Evolutionary conservation across 2,888 invertebrate genomes (phyloP).

Genomic region (Hydroisotoma schaefferi): DNA sequence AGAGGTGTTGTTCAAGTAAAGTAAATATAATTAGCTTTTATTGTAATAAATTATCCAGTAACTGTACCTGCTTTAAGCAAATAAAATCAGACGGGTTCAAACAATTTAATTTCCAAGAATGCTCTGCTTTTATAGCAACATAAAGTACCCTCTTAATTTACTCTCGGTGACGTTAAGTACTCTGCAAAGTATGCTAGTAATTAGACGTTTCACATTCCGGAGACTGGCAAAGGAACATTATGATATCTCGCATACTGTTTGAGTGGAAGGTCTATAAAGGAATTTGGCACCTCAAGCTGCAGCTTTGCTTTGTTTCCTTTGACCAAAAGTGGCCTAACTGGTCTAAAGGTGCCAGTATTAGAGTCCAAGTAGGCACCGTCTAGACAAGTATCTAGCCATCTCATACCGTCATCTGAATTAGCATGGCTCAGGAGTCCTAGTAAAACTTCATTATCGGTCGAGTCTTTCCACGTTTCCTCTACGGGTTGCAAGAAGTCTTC

Average conservation of each 20-base stretch:
- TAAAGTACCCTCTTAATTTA: too few relatives aligned
- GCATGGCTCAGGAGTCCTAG: conserved; percentile 23
- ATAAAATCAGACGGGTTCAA: too few relatives aligned
- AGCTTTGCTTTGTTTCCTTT: neutral
- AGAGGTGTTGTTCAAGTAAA: too few relatives aligned
- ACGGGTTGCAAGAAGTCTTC: conserved; percentile 26
- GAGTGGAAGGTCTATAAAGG: neutral
- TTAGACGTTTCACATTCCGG: too few relatives aligned
- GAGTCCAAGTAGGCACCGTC: conserved; percentile 25
- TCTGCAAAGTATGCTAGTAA: too few relatives aligned
- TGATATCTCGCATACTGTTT: neutral
- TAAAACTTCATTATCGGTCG: conserved; percentile 18
- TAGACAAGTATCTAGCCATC: conserved; percentile 33
- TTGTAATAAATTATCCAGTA: too few relatives aligned
- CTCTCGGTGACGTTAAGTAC: too few relatives aligned
- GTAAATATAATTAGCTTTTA: too few relatives aligned
- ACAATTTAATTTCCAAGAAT: too few relatives aligned
- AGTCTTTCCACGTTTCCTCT: conserved; percentile 13
- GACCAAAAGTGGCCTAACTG: conserved; percentile 23
- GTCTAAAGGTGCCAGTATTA: conserved; percentile 20
- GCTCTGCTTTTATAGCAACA: too few relatives aligned
- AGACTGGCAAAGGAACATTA: neutral
- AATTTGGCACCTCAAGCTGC: neutral
- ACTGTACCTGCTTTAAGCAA: too few relatives aligned
- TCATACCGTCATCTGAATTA: conserved; percentile 8